Evolutionary conservation across 2,888 invertebrate species (phyloP), one percentile per base, ranked within the genome.

Genomic region (Acrobasis repandana): DNA sequence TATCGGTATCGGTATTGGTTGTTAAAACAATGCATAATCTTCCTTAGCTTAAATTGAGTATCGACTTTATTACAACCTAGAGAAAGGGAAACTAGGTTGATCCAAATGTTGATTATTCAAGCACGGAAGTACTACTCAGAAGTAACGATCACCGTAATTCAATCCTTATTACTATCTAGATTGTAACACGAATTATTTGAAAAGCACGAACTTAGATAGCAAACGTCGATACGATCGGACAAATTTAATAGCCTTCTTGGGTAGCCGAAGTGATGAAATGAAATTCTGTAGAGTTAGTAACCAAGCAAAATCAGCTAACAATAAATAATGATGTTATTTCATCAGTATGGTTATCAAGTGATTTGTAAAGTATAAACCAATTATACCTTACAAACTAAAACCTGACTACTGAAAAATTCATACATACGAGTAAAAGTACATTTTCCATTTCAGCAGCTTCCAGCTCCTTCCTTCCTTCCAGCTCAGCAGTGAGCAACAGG

Each of bases 81-180:
- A 69, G 70, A 73, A 70, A 71, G 72, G 70, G 71, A 73, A 77
- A 76, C 72, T 73, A 68, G 69, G 68, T 67, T 67, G 66, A 72
- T 72, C 66, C 60, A 68, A 74, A 72, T 67, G 66, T 66, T 71
- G 70, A 74, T 77, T 76, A 75, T 73, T 71, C 66, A 72, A 73
- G 72, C 68, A 62, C 68, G 71, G 72, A 75, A 73, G 69, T 73
- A 54, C 54, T 69, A 68, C 69, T 71, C 66, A 63, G 63, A 70
- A 61, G 69, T 72, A 74, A 73, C 72, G 76, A 74, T 71, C 74
- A 72, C 67, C 66, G 70, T 74, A 78, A 77, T 70, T 75, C 71
- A 71, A 71, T 73, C 68, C 66, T 61, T 65, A 66, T 64, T 64
- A 64, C 63, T 62, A 70, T 71, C 67, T 71, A 71, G 70, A 69